phyloP scores from a whole-genome alignment of 2,797 vertebrate species.

The Schizopygopsis pylzovi region DNA sequence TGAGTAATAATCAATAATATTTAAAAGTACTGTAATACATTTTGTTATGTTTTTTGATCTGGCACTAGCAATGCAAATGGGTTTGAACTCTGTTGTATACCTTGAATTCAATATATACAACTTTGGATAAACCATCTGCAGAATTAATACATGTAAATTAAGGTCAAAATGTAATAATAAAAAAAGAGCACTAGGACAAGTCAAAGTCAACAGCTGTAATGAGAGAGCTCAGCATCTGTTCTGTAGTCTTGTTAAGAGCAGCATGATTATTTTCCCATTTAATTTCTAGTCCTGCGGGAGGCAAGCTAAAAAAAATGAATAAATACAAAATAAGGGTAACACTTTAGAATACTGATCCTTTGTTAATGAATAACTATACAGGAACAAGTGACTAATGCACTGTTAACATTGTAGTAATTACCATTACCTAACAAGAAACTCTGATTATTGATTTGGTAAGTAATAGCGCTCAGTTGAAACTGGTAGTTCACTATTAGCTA shows the following conservation, averaged over 20 bases:
- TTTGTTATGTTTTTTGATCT: neutral
- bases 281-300: slow-evolving; percentile 16
- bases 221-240: slow-evolving; percentile 5
- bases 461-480: no score
- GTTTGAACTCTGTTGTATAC: neutral
- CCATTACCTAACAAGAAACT: no score
- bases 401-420: no score
- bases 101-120: neutral
- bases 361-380: no score
- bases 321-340: neutral
- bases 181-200: slow-evolving; percentile 1
- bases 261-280: slow-evolving; percentile 16
- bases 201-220: slow-evolving; percentile 12
- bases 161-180: neutral
- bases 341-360: no score
- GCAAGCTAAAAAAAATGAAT: neutral
- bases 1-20: neutral
- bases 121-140: neutral
- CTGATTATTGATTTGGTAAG: no score
- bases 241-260: neutral
- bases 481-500: no score
- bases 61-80: neutral
- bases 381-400: no score
- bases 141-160: neutral
- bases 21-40: neutral